Conservation (phyloP, 2,113 vertebrate genomes). For the Parus major region DNA sequence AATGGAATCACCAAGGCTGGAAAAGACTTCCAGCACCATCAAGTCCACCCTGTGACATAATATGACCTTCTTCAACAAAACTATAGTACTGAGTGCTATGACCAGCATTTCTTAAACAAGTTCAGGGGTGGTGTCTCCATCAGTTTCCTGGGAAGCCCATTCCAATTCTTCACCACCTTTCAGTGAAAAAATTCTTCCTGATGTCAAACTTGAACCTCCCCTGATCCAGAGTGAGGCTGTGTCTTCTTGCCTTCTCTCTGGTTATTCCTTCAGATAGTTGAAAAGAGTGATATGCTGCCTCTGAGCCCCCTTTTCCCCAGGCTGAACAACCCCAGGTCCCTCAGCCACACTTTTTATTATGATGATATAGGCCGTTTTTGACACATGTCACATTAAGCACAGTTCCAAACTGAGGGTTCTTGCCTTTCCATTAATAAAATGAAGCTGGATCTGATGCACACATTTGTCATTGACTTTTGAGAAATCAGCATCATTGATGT, state of each 20-base stretch:
- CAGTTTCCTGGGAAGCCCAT: background rate
- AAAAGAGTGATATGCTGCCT: background rate
- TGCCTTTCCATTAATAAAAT: background rate
- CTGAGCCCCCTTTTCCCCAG: background rate
- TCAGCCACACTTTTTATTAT: background rate
- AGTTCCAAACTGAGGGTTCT: background rate
- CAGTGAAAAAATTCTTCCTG: background rate
- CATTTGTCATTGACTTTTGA: fast-evolving
- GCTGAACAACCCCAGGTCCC: background rate
- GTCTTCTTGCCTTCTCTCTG: too few relatives aligned
- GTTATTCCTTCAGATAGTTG: background rate
- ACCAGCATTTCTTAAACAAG: background rate
- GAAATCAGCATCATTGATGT: background rate
- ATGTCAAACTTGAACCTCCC: background rate
- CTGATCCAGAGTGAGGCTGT: too few relatives aligned
- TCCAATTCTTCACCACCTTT: background rate
- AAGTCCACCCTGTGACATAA: background rate
- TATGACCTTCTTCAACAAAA: background rate
- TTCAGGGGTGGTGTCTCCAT: background rate
- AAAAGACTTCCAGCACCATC: background rate
- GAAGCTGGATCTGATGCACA: background rate
- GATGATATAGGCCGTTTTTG: background rate
- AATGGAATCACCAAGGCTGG: background rate
- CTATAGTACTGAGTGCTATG: too few relatives aligned
- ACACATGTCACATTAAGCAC: fast-evolving